phyloP scores from a whole-genome alignment of 2,888 invertebrate genomes.

The Cylindroiulus punctatus region DNA sequence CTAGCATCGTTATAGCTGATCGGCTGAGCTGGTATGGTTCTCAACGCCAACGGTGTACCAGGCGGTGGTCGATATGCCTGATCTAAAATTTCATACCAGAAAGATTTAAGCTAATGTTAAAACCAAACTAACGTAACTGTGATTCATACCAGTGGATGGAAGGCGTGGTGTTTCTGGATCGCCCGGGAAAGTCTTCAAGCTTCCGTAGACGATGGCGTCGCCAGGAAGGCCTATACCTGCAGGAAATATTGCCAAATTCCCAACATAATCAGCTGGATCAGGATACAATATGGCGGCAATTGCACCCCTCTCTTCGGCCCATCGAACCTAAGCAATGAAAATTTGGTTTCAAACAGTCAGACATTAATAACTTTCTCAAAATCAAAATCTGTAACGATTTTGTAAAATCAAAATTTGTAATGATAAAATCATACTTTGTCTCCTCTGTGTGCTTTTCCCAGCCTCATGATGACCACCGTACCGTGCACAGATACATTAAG shows the following conservation, averaged over 20 bases:
- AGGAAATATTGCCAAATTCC: conserved; percentile 54
- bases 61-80: conserved; percentile 61
- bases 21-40: conserved; percentile 67
- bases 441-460: conserved; percentile 56
- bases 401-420: background rate
- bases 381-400: background rate
- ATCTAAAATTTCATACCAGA: conserved; percentile 59
- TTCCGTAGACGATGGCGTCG: conserved; percentile 57
- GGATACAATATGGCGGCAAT: conserved; percentile 57
- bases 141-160: conserved; percentile 54
- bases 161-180: conserved; percentile 56
- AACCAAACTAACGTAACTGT: background rate
- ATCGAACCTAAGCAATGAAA: conserved; percentile 53
- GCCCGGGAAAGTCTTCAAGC: conserved; percentile 57
- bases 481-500: conserved; percentile 55
- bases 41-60: conserved; percentile 60
- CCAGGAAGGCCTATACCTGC: conserved; percentile 56
- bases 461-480: conserved; percentile 56
- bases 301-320: conserved; percentile 56
- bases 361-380: no score
- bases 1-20: conserved; percentile 66
- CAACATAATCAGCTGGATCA: conserved; percentile 57
- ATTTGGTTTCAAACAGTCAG: background rate
- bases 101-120: background rate
- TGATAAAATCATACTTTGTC: conserved; percentile 56